Percentiles rank a stretch among this genome's conserved stretches.
These are phyloP conservation scores for Kryptopterus vitreolus DNA, from an alignment of 2,797 vertebrate species.

Conservation along the genomic window DNA sequence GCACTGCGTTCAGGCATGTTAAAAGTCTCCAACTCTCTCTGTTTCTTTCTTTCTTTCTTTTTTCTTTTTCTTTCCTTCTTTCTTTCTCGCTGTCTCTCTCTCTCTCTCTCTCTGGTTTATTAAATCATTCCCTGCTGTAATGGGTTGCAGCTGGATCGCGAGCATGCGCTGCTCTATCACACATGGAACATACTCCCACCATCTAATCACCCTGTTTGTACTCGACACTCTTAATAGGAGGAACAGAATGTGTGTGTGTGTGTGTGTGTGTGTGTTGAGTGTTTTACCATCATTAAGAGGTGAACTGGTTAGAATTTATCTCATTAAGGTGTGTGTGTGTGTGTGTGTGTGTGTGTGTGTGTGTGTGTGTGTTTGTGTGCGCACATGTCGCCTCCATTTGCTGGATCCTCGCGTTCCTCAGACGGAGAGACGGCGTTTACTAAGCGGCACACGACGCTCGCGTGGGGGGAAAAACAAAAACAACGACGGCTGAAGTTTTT, in stretches of 20 bases:
- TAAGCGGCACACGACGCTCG: slow-evolving; percentile 17
- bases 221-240: slow-evolving; percentile 51
- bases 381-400: slow-evolving; percentile 9
- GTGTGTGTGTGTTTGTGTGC: neutral
- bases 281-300: slow-evolving; percentile 73
- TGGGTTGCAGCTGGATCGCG: slow-evolving; percentile 58
- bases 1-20: slow-evolving; percentile 67
- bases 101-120: slow-evolving; percentile 61
- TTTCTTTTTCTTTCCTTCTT: slow-evolving; percentile 20
- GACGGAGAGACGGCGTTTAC: slow-evolving; percentile 38
- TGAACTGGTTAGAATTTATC: slow-evolving; percentile 56
- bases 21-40: slow-evolving; percentile 50
- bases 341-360: slow-evolving; percentile 14
- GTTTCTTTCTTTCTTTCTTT: no score
- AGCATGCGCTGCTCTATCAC: slow-evolving; percentile 42
- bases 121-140: slow-evolving; percentile 70
- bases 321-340: slow-evolving; percentile 59
- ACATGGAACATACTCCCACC: slow-evolving; percentile 58
- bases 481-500: slow-evolving; percentile 36
- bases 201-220: slow-evolving; percentile 57
- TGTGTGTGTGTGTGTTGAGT: slow-evolving; percentile 63
- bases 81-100: slow-evolving; percentile 46
- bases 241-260: slow-evolving; percentile 60
- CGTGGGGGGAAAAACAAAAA: no score
- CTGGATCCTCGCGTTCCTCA: slow-evolving; percentile 25